phyloP scores from a whole-genome alignment of 2,888 invertebrate genomes.

The Auanema freiburgensis region DNA sequence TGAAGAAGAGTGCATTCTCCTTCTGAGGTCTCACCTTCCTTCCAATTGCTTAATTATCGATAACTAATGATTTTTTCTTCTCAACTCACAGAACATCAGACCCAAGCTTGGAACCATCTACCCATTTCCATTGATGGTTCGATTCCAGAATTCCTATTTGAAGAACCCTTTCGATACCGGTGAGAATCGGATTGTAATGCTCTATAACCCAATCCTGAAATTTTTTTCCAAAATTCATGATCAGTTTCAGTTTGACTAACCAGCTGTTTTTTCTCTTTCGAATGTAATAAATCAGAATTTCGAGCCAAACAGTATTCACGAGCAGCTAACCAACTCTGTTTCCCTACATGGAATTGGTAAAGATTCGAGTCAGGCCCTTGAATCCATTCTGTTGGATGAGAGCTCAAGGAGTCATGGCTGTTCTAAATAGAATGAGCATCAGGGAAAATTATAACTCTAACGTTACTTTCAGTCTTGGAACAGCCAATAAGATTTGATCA shows the following conservation, averaged over 20 bases:
- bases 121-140: not conserved
- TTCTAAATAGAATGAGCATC: not conserved
- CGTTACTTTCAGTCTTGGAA: not conserved
- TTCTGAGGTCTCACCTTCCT: too few relatives aligned
- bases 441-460: not conserved
- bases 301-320: constrained; percentile 18
- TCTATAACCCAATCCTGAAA: constrained; percentile 15
- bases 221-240: not conserved
- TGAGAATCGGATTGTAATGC: constrained; percentile 10
- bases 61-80: not conserved
- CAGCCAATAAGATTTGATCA: not conserved
- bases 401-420: constrained; percentile 1
- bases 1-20: constrained; percentile 11
- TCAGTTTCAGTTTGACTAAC: constrained; percentile 2
- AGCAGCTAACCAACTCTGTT: constrained; percentile 15
- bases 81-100: not conserved
- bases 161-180: not conserved
- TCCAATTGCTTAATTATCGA: too few relatives aligned
- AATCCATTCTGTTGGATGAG: constrained; percentile 12
- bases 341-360: constrained; percentile 7
- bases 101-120: not conserved
- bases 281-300: constrained; percentile 14
- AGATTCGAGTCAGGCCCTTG: constrained; percentile 10
- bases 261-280: not conserved
- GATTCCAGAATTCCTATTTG: constrained; percentile 13